Conservation (phyloP, 2,113 vertebrate species). For the Illadopsis cleaveri region DNA sequence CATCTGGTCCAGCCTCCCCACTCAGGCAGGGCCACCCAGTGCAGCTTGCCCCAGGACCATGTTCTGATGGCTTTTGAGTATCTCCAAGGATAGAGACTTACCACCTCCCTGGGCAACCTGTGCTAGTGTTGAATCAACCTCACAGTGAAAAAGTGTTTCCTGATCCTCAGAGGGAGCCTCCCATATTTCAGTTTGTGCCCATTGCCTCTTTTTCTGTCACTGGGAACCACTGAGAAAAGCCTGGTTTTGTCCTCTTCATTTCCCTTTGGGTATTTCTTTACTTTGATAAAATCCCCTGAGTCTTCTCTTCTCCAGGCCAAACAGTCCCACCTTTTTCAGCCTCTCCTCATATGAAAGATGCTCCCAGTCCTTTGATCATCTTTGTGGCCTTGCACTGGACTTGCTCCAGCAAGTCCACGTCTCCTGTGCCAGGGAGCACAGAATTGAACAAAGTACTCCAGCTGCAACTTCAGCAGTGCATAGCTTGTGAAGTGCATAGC, state of each 20-base stretch:
- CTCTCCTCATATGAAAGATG: neutral
- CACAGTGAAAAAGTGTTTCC: neutral
- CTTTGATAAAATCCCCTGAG: neutral
- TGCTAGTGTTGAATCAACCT: neutral
- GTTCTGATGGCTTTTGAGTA: neutral
- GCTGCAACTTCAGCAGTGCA: neutral
- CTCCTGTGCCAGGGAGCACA: neutral
- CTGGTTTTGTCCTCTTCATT: neutral
- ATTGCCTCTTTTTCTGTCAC: neutral
- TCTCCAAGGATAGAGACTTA: neutral
- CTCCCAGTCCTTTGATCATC: neutral
- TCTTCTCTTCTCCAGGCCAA: neutral
- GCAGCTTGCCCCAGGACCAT: neutral
- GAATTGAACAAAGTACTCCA: neutral
- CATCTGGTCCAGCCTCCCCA: neutral
- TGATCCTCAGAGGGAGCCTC: neutral
- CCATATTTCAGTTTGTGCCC: neutral
- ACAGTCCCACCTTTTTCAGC: neutral
- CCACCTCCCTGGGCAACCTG: neutral
- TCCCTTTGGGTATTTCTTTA: neutral
- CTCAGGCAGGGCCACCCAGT: neutral
- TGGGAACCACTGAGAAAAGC: neutral
- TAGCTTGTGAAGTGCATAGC: neutral
- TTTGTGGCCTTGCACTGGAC: neutral
- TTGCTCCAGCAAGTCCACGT: neutral